Evolutionary conservation across 2,113 vertebrate species (phyloP).

Genomic region (Charina bottae): DNA sequence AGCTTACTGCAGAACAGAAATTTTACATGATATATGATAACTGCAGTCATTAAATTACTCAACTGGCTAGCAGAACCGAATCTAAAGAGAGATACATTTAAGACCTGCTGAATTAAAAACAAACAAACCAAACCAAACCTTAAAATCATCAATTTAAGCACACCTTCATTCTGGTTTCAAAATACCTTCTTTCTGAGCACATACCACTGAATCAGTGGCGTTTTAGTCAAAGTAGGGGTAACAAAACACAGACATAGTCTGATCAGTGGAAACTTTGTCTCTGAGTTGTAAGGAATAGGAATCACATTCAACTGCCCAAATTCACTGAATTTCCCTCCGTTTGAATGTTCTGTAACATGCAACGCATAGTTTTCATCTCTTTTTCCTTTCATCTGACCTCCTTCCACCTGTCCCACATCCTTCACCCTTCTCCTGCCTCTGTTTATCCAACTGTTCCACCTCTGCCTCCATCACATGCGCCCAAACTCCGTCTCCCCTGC

Average conservation of each 20-base stretch:
- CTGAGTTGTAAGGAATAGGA: not conserved
- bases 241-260: not conserved
- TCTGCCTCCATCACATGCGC: not conserved
- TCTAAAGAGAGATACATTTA: not conserved
- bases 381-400: not conserved
- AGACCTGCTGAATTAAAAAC: not conserved
- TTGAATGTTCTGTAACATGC: not conserved
- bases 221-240: not conserved
- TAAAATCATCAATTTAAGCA: not conserved
- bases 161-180: not conserved
- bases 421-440: slow-evolving; percentile 9
- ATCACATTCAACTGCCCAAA: not conserved
- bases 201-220: not conserved
- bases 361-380: not conserved
- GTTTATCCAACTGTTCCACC: not conserved
- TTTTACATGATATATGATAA: not conserved
- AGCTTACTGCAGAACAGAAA: not conserved
- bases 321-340: not conserved
- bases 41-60: not conserved
- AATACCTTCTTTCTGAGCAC: not conserved
- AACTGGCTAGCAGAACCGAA: not conserved
- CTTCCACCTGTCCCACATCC: slow-evolving; percentile 4
- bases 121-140: not conserved
- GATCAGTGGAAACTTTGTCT: not conserved
- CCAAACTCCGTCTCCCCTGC: not conserved